phyloP scores from a whole-genome alignment of 1,140 invertebrate species.

The Scaptomyza pallida region DNA sequence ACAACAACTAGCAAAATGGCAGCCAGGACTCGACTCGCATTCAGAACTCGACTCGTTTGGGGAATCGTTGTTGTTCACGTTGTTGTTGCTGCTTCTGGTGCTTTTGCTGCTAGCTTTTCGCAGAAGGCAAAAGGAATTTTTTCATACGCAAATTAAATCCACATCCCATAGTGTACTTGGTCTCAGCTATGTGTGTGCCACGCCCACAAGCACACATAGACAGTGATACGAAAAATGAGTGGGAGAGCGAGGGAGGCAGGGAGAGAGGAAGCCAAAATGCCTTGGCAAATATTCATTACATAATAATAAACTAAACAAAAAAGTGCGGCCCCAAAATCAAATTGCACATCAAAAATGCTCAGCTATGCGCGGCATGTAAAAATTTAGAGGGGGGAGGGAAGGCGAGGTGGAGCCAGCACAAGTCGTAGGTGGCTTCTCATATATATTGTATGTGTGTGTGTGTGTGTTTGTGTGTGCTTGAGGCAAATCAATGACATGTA shows the following conservation, averaged over 20 bases:
- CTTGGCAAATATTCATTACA: slow-evolving; percentile 76
- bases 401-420: no score
- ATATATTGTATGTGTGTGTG: slow-evolving; percentile 27
- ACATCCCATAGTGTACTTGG: slow-evolving; percentile 56
- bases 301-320: slow-evolving; percentile 77
- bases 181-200: slow-evolving; percentile 45
- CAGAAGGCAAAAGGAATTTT: slow-evolving; percentile 65
- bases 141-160: slow-evolving; percentile 81
- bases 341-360: slow-evolving; percentile 50
- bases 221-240: no score
- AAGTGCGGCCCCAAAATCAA: slow-evolving; percentile 54
- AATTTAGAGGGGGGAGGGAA: neutral
- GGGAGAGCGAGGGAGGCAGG: no score
- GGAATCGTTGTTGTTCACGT: no score
- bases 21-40: slow-evolving; percentile 20
- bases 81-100: slow-evolving; percentile 35
- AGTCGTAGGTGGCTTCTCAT: neutral
- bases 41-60: slow-evolving; percentile 63
- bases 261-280: slow-evolving; percentile 9
- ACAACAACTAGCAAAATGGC: slow-evolving; percentile 7
- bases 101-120: slow-evolving; percentile 15
- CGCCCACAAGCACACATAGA: neutral
- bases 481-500: slow-evolving; percentile 75
- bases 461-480: slow-evolving; percentile 43
- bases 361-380: slow-evolving; percentile 43